Evolutionary conservation across 2,113 vertebrate genomes (phyloP), one percentile per base, ranked within the genome.

Genomic region (Prunella himalayana): DNA sequence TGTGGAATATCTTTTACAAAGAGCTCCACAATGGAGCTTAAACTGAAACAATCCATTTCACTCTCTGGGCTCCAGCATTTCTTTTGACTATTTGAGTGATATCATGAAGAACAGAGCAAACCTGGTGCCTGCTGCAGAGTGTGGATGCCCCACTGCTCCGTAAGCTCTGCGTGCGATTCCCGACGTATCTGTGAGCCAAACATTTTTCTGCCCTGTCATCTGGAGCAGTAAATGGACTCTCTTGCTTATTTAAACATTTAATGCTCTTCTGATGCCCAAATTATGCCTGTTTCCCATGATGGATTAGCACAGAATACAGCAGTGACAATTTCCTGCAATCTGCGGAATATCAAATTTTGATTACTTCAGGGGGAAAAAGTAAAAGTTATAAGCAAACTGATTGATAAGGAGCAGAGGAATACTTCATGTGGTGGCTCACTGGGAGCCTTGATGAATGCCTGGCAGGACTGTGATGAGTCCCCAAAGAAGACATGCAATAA

Each of bases 311-410:
- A 56, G 85, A 70, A 88, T 25, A 80, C 60, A 77, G 85, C 90
- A 90, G 49, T 33, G 92, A 94, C 80, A 71, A 84, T 95, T 92
- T 90, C 61, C 90, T 69, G 88, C 94, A 94, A 95, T 95, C 93
- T 94, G 88, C 28, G 6, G 93, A 97, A 39, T 92, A 97, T 79
- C 95, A 90, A n/a, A 75, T 86, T 94, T 93, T 96, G 86, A 95
- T 96, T 95, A 86, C 88, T 94, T 84, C 77, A 60, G 86, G 72
- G 88, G 61, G 57, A 64, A 88, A 90, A 94, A 96, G 90, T 83
- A 75, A 96, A 97, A 97, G 82, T 95, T 93, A 24, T 56, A 93
- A 93, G 94, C 89, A 96, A 96, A 94, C 82, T 94, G 95, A 96
- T 61, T 92, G 96, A 95, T 94, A 95, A 90, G 92, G 33, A 96